A percentile compares a stretch with the other conserved stretches of the same genome.
Evolutionary conservation across 2,113 vertebrate genomes (phyloP).

Genomic region (Solenodon paradoxus): DNA sequence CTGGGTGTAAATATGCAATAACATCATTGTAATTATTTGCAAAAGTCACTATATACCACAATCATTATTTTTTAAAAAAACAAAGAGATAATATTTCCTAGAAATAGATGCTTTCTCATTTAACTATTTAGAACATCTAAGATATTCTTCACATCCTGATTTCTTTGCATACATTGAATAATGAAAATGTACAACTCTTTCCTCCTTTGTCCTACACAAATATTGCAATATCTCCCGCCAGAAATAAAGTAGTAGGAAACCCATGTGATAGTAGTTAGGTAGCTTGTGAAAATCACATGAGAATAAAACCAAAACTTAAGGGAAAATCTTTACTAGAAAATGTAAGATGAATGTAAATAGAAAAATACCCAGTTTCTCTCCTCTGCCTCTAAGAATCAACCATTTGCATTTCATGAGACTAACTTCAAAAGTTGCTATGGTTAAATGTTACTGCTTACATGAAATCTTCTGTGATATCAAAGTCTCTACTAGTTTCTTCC

Average conservation of each 20-base stretch:
- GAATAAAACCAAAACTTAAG: background rate
- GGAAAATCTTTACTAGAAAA: conserved; percentile 3
- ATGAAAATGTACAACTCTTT: background rate
- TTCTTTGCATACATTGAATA: background rate
- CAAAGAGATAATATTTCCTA: background rate
- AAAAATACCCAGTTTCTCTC: background rate
- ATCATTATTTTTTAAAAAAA: conserved; percentile 28
- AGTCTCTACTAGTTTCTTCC: background rate
- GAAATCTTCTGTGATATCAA: background rate
- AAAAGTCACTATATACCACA: background rate
- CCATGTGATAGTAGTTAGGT: background rate
- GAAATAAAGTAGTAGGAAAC: conserved; percentile 27
- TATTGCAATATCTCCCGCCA: background rate
- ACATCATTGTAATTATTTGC: background rate
- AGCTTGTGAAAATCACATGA: background rate
- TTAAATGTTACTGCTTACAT: background rate
- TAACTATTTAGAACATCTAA: background rate
- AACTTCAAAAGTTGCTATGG: background rate
- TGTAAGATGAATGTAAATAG: background rate
- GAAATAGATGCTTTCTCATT: background rate
- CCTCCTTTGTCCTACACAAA: background rate
- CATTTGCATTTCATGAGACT: background rate
- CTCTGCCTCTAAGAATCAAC: background rate
- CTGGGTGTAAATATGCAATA: background rate
- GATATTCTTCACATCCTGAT: background rate